Percentiles rank a stretch among this genome's conserved stretches.
Evolutionary conservation across 1,140 invertebrate species (phyloP).

Genomic region (Gyrodactylus bullatarudis): DNA sequence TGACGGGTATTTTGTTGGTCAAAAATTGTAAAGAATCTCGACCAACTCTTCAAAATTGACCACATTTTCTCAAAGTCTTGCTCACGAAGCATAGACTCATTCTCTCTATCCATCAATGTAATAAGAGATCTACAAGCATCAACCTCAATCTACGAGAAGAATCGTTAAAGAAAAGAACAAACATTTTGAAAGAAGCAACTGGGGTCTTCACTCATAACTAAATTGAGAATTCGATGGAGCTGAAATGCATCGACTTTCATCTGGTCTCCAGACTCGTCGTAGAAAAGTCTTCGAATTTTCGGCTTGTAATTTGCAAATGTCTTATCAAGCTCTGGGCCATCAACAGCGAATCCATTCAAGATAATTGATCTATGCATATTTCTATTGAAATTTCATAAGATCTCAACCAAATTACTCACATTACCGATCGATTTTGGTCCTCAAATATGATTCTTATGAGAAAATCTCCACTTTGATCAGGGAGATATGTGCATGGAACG

Average conservation of each 20-base stretch:
- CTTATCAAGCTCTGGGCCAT: not conserved
- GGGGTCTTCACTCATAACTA: not conserved
- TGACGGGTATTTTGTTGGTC: not conserved
- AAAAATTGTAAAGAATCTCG: not conserved
- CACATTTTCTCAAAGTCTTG: not conserved
- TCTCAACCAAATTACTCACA: not conserved
- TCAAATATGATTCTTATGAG: conserved; percentile 75
- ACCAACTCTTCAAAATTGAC: not conserved
- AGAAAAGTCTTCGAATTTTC: not conserved
- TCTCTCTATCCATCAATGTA: not conserved
- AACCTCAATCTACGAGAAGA: not conserved
- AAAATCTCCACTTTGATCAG: conserved; percentile 48
- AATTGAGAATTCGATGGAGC: not conserved
- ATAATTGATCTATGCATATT: not conserved
- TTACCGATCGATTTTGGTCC: conserved; percentile 21
- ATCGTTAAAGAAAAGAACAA: not conserved
- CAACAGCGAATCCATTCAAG: not conserved
- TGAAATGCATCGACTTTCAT: not conserved
- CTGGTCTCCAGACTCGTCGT: not conserved
- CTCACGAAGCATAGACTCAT: not conserved
- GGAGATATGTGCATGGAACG: conserved; percentile 70
- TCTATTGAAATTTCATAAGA: not conserved
- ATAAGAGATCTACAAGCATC: not conserved
- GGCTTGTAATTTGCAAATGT: not conserved
- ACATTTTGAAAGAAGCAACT: not conserved